Percentiles rank a stretch among this genome's conserved stretches.
These are phyloP conservation scores for Epinotia nisella DNA, from an alignment of 2,888 invertebrate species.

Conservation along the genomic window DNA sequence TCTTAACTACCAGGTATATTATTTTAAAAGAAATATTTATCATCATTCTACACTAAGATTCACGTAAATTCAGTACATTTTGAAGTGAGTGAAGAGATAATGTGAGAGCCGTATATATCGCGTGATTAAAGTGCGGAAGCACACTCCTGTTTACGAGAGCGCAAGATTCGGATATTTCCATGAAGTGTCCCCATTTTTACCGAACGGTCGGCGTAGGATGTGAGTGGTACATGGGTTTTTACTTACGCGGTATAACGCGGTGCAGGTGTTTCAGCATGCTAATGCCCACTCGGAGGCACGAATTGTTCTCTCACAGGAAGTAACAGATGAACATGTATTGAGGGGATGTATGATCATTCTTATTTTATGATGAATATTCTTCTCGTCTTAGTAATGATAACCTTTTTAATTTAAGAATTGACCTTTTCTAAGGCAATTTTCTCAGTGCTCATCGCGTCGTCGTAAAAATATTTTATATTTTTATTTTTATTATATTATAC, in stretches of 20 bases:
- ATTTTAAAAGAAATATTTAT: not conserved
- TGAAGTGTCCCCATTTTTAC: conserved; percentile 60
- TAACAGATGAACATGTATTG: conserved; percentile 8
- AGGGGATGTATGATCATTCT: not conserved
- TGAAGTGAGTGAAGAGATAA: too few relatives aligned
- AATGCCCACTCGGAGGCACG: conserved; percentile 55
- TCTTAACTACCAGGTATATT: not conserved
- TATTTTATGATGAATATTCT: not conserved
- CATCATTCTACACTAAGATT: not conserved
- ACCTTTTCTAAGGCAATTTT: too few relatives aligned
- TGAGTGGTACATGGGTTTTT: conserved; percentile 77
- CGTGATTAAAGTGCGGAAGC: conserved; percentile 58
- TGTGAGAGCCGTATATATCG: not conserved
- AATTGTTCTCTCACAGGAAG: conserved; percentile 34
- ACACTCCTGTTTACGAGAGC: conserved; percentile 64
- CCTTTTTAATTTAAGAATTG: too few relatives aligned
- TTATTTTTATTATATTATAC: too few relatives aligned
- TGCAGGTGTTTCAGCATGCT: conserved; percentile 68
- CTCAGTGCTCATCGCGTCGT: too few relatives aligned
- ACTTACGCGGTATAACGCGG: conserved; percentile 68
- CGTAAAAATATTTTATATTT: too few relatives aligned
- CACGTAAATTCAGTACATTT: not conserved
- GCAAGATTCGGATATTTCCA: conserved; percentile 68
- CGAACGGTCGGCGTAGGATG: conserved; percentile 64
- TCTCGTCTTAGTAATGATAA: not conserved